Evolutionary conservation across 2,797 vertebrate genomes (phyloP), one percentile per base, ranked within the genome.

Genomic region (Atherinosoma microstoma): DNA sequence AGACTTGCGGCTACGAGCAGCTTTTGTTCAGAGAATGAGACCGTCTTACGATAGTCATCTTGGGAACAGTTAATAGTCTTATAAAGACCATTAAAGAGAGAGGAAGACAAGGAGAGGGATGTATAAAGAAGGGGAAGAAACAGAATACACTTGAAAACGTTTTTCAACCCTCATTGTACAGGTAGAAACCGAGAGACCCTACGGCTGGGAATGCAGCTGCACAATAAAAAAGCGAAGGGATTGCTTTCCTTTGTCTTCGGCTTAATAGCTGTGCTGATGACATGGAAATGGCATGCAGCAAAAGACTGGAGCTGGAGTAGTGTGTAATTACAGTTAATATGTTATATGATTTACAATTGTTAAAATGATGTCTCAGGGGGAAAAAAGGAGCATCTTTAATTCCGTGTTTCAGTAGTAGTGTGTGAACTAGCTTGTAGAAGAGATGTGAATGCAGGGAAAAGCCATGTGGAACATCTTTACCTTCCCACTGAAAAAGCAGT

Each of bases 161-260:
- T 40, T 10, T 7, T 82, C 84, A 59, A 70, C 54, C 66, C 42
- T 82, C 35, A 18, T 82, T 22, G 15, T 47, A 59, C 80, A 88
- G 65, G 78, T 79, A 84, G 36, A 83, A 73, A 75, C 67, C 54
- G 24, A 70, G 70, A 80, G 72, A 58, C 53, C 75, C 67, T 70
- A 58, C 9, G 60, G 75, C 79, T 75, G 68, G 70, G 77, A 78
- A 79, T 69, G 67, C 65, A 78, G 70, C 65, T 24, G 63, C 22
- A 12, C 69, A 56, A 70, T 87, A 45, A 84, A 49, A 27, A 87
- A 77, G 63, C 1, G 0, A 20, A 54, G 47, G 24, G 73, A 84
- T 88, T 74, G 38, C 84, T 82, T 73, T 84, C 45, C 63, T 87
- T 89, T 84, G 65, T 91, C 79, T 89, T 73, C 30, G 51, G 58